A percentile compares a stretch with the other conserved stretches of the same genome.
Evolutionary conservation across 2,797 vertebrate genomes (phyloP).

Genomic region (Gephyroberyx darwinii): DNA sequence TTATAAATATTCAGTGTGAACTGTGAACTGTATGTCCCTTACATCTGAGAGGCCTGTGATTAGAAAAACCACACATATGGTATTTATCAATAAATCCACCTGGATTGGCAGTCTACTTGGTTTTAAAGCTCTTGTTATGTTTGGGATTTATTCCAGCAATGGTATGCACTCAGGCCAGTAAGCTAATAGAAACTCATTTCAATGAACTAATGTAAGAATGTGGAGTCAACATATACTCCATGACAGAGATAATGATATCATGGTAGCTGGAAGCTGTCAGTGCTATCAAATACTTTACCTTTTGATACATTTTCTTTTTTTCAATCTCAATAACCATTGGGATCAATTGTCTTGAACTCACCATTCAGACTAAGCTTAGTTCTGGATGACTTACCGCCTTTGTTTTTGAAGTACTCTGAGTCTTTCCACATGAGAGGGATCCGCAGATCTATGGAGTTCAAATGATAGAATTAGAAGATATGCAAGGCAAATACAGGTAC

Average conservation of each 20-base stretch:
- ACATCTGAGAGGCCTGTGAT: no score
- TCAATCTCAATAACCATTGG: background rate
- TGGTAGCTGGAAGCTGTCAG: no score
- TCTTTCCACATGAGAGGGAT: slow-evolving; percentile 95
- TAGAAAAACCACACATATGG: no score
- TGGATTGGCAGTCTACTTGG: no score
- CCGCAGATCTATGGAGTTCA: slow-evolving; percentile 80
- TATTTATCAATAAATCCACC: background rate
- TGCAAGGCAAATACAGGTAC: background rate
- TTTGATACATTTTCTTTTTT: background rate
- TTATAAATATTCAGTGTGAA: no score
- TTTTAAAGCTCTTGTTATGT: no score
- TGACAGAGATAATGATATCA: no score
- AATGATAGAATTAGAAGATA: background rate
- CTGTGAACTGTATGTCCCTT: no score
- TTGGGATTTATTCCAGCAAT: no score
- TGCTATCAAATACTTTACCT: background rate
- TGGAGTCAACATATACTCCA: no score
- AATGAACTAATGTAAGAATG: no score
- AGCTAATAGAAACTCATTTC: no score
- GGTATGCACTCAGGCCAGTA: background rate
- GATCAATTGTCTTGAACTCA: background rate
- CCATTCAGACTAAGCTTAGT: background rate
- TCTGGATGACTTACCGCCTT: slow-evolving; percentile 82
- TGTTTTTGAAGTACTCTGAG: slow-evolving; percentile 92